Percentiles rank a stretch among this genome's conserved stretches.
These are phyloP conservation scores for Tenodera sinensis DNA, from an alignment of 2,888 invertebrate species.

Conservation along the genomic window DNA sequence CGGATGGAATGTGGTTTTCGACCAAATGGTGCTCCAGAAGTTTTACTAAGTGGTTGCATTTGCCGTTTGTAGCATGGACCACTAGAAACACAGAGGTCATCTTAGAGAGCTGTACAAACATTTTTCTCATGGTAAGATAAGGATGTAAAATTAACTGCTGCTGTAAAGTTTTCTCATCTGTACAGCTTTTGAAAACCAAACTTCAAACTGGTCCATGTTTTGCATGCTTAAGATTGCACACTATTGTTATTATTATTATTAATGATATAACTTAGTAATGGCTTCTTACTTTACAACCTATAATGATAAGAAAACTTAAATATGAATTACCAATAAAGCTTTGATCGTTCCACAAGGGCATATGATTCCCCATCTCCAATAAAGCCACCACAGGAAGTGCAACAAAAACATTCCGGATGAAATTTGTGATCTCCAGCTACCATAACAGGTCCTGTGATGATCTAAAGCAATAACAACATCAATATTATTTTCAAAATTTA, in stretches of 20 bases:
- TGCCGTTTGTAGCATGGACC: slow-evolving; percentile 73
- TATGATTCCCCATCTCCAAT: slow-evolving; percentile 92
- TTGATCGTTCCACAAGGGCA: slow-evolving; percentile 85
- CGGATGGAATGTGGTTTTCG: slow-evolving; percentile 75
- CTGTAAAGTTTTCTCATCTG: too few species aligned
- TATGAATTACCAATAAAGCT: slow-evolving; percentile 83
- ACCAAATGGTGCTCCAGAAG: slow-evolving; percentile 50
- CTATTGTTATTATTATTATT: not conserved
- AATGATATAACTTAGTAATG: not conserved
- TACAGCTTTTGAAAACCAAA: too few species aligned
- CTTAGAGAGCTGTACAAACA: not conserved
- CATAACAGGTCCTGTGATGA: slow-evolving; percentile 87
- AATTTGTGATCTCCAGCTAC: slow-evolving; percentile 92
- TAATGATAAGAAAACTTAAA: not conserved
- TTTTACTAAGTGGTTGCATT: slow-evolving; percentile 59
- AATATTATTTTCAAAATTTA: not conserved
- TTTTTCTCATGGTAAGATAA: not conserved
- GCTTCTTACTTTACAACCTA: not conserved
- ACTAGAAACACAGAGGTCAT: slow-evolving; percentile 45
- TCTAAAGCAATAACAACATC: slow-evolving; percentile 36
- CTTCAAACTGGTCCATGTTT: too few species aligned
- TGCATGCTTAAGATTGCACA: not conserved
- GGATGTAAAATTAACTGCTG: too few species aligned
- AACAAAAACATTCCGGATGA: slow-evolving; percentile 94
- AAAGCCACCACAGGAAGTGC: slow-evolving; percentile 72